Base-by-base conservation (phyloP, 2,888 invertebrate species). In the Drosophila recens region DNA sequence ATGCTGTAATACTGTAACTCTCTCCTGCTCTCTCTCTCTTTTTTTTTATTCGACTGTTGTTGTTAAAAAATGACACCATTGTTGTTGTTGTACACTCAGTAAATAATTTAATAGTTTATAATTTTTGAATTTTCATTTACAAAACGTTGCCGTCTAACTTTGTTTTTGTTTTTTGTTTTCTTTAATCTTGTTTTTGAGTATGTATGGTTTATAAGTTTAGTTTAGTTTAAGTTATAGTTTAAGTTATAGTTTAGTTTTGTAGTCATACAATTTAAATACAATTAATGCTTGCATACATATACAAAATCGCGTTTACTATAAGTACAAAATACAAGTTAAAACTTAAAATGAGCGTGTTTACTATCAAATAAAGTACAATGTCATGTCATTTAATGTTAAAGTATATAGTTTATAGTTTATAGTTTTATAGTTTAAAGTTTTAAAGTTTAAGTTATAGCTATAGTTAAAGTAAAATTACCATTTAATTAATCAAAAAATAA, bases 261-360 rank as follows among this genome's bases (percentile, higher is more conserved):
- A 63, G 54, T 51, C 45, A 57, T 76, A 74, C 77, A 80, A 75
- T 76, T 69, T 80, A 80, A 75, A 72, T 82, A 85, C 76, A 81
- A 58, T 79, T 79, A 49, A 61, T 71, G 72, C 65, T 54, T 65
- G 79, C 67, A 43, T 69, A 43, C 57, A 63, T 49, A 33, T 65
- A 64, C 64, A 65, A 68, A 56, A 56, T 48, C 42, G 58, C 45
- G 48, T 63, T 46, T 45, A 61, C 57, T 80, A 73, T 88, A 83
- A 88, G 83, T 83, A 83, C 83, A 86, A 80, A 80, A 81, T 86
- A 83, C 87, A 82, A 59, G 59, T 80, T 88, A 80, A 80, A 83
- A 83, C 86, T 85, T 83, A 51, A 87, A 88, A 80, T 88, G 83
- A 88, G 83, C 82, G 65, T 63, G 56, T 34, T 34, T 57, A 48